Conservation (phyloP, 2,113 vertebrate genomes). For the Addax nasomaculatus region DNA sequence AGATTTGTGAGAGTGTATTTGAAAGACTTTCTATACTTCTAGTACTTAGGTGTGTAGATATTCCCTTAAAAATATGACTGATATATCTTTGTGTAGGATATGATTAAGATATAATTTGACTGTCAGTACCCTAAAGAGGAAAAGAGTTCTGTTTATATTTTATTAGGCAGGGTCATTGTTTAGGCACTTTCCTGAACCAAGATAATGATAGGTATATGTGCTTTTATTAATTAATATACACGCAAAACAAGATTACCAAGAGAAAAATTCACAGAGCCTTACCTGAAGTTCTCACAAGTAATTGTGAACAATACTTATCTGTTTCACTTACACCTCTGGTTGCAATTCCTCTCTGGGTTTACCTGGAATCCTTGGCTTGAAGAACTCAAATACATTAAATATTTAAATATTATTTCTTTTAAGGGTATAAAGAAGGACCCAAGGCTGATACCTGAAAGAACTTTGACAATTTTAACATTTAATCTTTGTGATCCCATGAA, state of each 20-base stretch:
- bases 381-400: not conserved
- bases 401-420: not conserved
- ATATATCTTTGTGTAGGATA: not conserved
- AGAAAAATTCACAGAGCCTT: not conserved
- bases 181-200: not conserved
- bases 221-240: not conserved
- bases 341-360: not conserved
- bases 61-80: not conserved
- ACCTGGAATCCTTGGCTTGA: not conserved
- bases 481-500: not conserved
- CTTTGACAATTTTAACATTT: not conserved
- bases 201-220: not conserved
- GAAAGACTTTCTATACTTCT: not conserved
- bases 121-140: not conserved
- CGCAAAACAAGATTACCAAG: not conserved
- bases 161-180: not conserved
- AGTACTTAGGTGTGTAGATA: not conserved
- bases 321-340: not conserved
- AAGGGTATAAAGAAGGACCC: not conserved
- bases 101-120: not conserved
- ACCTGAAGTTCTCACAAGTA: not conserved
- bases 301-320: not conserved
- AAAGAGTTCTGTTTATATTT: not conserved
- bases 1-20: conserved; percentile 2
- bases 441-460: not conserved